These are phyloP conservation scores for Champsocephalus gunnari DNA, from an alignment of 2,797 vertebrate genomes.

Conservation along the genomic window DNA sequence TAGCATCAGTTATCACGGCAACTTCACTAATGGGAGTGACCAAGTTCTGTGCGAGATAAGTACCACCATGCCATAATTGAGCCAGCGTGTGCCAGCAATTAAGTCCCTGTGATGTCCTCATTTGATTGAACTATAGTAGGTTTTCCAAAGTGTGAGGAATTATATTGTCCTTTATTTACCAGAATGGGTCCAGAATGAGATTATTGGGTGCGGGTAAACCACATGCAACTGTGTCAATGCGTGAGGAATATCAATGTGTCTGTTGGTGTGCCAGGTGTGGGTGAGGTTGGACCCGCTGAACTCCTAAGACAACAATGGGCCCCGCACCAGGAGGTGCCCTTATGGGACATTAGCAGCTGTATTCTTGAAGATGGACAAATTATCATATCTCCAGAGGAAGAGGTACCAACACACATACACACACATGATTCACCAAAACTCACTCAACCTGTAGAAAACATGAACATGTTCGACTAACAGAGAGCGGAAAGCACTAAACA, in stretches of 20 bases:
- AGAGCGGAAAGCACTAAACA: background rate
- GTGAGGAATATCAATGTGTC: conserved; percentile 5
- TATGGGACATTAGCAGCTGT: conserved; percentile 93
- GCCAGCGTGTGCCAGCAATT: conserved; percentile 36
- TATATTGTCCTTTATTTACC: background rate
- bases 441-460: background rate
- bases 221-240: background rate
- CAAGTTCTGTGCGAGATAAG: conserved; percentile 57
- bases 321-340: conserved; percentile 80
- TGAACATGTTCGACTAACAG: background rate
- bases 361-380: conserved; percentile 89
- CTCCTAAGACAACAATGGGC: conserved; percentile 71
- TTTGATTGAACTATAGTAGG: background rate
- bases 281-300: conserved; percentile 51
- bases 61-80: conserved; percentile 36
- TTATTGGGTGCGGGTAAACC: background rate
- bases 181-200: background rate
- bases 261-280: conserved; percentile 48
- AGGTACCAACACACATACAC: conserved; percentile 80
- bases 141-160: background rate
- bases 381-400: conserved; percentile 87
- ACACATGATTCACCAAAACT: background rate
- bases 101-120: background rate
- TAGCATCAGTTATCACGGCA: conserved; percentile 54
- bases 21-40: conserved; percentile 55